Conservation (phyloP, 2,113 vertebrate genomes). For the Vidua macroura region DNA sequence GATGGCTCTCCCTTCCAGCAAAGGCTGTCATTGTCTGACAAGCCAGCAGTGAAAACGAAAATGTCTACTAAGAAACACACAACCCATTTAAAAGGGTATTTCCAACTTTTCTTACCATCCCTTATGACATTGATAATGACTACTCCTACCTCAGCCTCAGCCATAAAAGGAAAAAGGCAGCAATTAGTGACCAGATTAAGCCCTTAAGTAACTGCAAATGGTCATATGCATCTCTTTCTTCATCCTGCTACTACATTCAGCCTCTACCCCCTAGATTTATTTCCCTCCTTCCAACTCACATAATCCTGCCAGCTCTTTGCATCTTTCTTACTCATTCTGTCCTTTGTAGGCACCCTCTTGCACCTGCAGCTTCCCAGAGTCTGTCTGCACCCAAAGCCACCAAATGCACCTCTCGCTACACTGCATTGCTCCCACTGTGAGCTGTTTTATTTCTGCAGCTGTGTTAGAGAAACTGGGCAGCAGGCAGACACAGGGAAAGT, state of each 20-base stretch:
- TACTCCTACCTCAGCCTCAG: not conserved
- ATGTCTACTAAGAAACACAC: not conserved
- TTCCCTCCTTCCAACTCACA: not conserved
- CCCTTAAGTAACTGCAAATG: not conserved
- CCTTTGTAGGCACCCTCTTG: not conserved
- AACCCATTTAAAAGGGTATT: not conserved
- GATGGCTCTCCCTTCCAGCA: not conserved
- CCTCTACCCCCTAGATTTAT: not conserved
- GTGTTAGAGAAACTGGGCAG: not conserved
- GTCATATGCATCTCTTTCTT: not conserved
- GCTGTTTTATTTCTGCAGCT: not conserved
- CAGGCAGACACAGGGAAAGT: fast-evolving
- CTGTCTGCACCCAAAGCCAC: not conserved
- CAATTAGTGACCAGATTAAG: not conserved
- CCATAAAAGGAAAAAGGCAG: not conserved
- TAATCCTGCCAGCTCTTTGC: not conserved
- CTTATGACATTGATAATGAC: not conserved
- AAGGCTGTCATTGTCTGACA: not conserved
- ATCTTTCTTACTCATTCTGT: not conserved
- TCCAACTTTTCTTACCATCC: not conserved
- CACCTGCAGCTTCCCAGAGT: not conserved
- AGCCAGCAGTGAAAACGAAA: not conserved
- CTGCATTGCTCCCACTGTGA: fast-evolving
- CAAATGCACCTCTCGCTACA: not conserved
- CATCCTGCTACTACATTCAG: not conserved